Evolutionary conservation across 2,113 vertebrate genomes (phyloP), one percentile per base, ranked within the genome.

Genomic region (Pachyramphus minor): DNA sequence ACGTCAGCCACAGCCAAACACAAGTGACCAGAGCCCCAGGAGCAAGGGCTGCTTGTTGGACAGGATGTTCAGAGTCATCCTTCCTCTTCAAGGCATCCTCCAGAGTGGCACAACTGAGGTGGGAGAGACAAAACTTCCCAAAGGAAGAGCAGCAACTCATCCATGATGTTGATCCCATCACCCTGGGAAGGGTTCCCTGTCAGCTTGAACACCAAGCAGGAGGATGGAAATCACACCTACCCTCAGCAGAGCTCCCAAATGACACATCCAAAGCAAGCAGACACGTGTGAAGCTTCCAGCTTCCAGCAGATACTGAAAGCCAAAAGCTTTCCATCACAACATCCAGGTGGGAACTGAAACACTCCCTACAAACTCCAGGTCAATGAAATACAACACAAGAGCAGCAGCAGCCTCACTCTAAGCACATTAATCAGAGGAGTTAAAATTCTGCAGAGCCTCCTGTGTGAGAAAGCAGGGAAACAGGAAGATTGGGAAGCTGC

Each of bases 161-260:
- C 30, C 78, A 41, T 6, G 8, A 41, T 9, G 13, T 4, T 28
- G 27, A 63, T 4, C 35, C 2, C 49, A 2, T 0, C 7, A 16
- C 50, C 44, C 41, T 52, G 33, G 90, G 78, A 44, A 42, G 50
- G 50, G 56, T 8, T 82, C 56, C 28, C 83, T 37, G 76, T n/a
- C 84, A 41, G 78, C 53, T 47, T 50, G 5, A 28, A 8, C 58
- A 28, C 27, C 1, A 6, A 30, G 42, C 27, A 17, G 71, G n/a
- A 28, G 64, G 72, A 28, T 37, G 45, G 52, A 42, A 58, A 33
- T 33, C 15, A 5, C 12, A 15, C 19, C 28, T 12, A 9, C 15
- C 33, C 50, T 19, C 15, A 41, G 13, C 25, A 28, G 50, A 17
- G 9, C 78, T 20, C 13, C 39, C 50, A 24, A 30, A 44, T 2